phyloP scores from a whole-genome alignment of 2,113 vertebrate species.

The Ceuthmochares aereus region DNA sequence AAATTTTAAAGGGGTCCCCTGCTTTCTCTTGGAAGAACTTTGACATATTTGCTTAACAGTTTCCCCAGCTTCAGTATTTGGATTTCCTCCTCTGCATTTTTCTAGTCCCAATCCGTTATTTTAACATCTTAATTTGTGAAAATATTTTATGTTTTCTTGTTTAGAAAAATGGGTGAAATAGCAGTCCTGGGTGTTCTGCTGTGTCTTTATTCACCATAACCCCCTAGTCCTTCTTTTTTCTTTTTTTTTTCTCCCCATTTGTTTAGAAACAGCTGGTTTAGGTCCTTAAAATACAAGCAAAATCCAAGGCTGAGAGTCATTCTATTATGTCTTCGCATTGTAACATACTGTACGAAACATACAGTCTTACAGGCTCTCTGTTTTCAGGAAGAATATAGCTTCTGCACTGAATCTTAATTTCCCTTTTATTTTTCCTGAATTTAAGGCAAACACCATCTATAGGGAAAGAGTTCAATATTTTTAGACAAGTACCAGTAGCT shows the following conservation, averaged over 20 bases:
- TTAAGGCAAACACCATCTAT: background rate
- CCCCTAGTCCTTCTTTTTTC: accelerated
- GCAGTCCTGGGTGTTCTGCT: background rate
- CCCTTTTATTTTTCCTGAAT: background rate
- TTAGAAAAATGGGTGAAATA: background rate
- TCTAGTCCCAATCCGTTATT: conserved; percentile 31
- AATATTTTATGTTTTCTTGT: background rate
- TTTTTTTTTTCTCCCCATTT: background rate
- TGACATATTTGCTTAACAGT: background rate
- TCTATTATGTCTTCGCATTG: background rate
- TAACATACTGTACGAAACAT: background rate
- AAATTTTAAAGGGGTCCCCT: conserved; percentile 4
- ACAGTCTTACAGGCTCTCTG: background rate
- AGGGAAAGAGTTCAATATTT: background rate
- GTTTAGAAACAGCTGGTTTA: background rate
- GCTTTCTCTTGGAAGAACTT: background rate
- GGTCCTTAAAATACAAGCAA: background rate
- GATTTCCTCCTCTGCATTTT: conserved; percentile 11
- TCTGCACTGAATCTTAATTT: background rate
- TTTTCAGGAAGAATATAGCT: background rate
- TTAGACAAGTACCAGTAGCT: background rate
- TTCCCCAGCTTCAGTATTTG: conserved; percentile 33
- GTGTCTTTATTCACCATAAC: background rate
- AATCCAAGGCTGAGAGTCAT: background rate
- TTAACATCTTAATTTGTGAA: conserved; percentile 26